phyloP scores from a whole-genome alignment of 1,140 invertebrate species.

The Scaptomyza montana region DNA sequence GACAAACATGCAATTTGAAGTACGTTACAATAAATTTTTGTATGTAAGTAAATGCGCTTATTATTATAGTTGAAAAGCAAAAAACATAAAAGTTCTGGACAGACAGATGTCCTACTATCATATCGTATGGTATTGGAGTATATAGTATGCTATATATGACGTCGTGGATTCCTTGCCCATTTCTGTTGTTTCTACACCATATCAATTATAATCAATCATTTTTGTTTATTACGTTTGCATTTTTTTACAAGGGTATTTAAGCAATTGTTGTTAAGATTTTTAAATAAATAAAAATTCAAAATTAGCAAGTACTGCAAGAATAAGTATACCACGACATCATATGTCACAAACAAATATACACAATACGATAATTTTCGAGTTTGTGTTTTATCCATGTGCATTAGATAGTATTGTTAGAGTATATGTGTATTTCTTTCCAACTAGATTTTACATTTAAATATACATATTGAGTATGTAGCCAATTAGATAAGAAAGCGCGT shows the following conservation, averaged over 20 bases:
- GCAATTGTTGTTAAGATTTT: conserved; percentile 56
- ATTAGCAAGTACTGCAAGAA: conserved; percentile 70
- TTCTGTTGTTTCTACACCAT: conserved; percentile 48
- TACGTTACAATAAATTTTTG: conserved; percentile 20
- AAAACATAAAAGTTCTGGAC: conserved; percentile 52
- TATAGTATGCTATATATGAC: conserved; percentile 78
- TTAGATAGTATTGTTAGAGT: conserved; percentile 7
- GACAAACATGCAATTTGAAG: conserved; percentile 71
- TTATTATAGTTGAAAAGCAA: conserved; percentile 62
- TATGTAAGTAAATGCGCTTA: conserved; percentile 59
- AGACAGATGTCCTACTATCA: conserved; percentile 38
- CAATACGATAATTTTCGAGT: conserved; percentile 7
- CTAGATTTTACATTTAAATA: conserved; percentile 44
- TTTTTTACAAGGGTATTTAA: conserved; percentile 73
- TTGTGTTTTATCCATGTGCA: conserved; percentile 23
- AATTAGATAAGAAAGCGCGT: conserved; percentile 68
- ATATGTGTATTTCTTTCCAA: conserved; percentile 9
- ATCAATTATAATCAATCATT: conserved; percentile 33
- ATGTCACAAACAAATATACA: conserved; percentile 41
- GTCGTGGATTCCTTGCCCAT: conserved; percentile 76
- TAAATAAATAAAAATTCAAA: conserved; percentile 54
- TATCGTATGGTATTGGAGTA: conserved; percentile 8
- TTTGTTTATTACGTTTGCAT: conserved; percentile 72
- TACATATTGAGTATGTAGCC: conserved; percentile 42
- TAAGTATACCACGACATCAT: conserved; percentile 74